These are phyloP conservation scores for Thymelicus sylvestris DNA, from an alignment of 2,888 invertebrate species.

Conservation along the genomic window DNA sequence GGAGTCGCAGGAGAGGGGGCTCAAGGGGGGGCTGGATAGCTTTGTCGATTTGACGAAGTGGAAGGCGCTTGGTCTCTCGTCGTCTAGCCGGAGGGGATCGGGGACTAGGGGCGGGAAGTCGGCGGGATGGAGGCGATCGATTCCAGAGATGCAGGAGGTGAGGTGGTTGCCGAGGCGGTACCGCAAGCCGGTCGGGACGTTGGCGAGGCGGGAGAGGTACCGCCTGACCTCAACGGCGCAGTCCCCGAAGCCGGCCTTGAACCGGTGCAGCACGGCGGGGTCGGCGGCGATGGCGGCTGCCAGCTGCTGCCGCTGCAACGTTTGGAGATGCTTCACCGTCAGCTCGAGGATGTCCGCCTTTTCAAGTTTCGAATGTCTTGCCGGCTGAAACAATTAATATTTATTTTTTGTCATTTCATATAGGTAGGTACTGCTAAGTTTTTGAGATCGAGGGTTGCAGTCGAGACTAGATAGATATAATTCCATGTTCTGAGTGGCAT, in stretches of 20 bases:
- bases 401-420: not conserved
- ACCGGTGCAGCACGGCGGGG: conserved; percentile 92
- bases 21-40: conserved; percentile 88
- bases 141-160: conserved; percentile 86
- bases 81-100: conserved; percentile 75
- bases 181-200: conserved; percentile 83
- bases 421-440: too few relatives aligned
- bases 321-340: conserved; percentile 96
- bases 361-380: conserved; percentile 96
- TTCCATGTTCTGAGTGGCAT: too few relatives aligned
- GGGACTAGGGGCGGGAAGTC: conserved; percentile 85
- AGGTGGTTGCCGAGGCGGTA: conserved; percentile 88
- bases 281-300: conserved; percentile 93
- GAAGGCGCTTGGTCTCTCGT: conserved; percentile 75
- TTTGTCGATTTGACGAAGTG: conserved; percentile 71
- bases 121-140: conserved; percentile 61
- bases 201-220: conserved; percentile 88
- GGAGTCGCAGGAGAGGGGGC: conserved; percentile 89
- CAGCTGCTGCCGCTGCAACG: conserved; percentile 93
- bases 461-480: too few relatives aligned
- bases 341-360: conserved; percentile 98
- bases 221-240: conserved; percentile 93
- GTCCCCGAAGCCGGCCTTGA: conserved; percentile 94
- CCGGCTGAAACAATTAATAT: conserved; percentile 87
- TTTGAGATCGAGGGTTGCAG: too few relatives aligned